phyloP scores from a whole-genome alignment of 2,797 vertebrate species.

The Pangasius mekongensis region DNA sequence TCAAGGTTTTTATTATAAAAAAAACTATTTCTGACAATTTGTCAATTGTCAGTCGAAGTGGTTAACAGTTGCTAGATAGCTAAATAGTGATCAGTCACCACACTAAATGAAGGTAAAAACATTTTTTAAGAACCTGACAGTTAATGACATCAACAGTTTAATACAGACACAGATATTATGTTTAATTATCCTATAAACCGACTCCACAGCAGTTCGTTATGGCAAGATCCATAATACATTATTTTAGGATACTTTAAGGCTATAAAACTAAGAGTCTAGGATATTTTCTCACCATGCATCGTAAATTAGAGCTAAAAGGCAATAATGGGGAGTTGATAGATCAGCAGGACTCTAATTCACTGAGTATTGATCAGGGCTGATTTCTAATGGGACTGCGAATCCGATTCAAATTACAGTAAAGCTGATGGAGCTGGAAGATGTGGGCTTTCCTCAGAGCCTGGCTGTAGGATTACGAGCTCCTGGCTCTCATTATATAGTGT shows the following conservation, averaged over 20 bases:
- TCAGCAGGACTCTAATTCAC: slow-evolving; percentile 96
- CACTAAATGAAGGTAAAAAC: neutral
- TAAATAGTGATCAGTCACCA: neutral
- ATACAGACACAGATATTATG: slow-evolving; percentile 22
- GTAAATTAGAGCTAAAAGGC: slow-evolving; percentile 86
- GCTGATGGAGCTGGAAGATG: slow-evolving; percentile 84
- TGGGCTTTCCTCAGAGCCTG: slow-evolving; percentile 64
- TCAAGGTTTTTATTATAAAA: neutral
- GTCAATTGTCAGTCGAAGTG: neutral
- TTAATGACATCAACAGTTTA: slow-evolving; percentile 1
- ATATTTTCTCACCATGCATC: slow-evolving; percentile 91
- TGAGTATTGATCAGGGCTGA: slow-evolving; percentile 88
- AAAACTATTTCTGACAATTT: neutral
- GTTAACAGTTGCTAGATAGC: neutral
- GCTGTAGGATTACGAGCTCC: slow-evolving; percentile 60
- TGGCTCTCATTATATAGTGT: slow-evolving; percentile 49
- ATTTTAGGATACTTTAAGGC: slow-evolving; percentile 74
- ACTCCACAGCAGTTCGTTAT: slow-evolving; percentile 12
- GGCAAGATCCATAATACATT: neutral
- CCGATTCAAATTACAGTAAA: slow-evolving; percentile 89
- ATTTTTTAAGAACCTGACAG: neutral
- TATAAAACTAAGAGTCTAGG: slow-evolving; percentile 81
- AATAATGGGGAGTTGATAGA: slow-evolving; percentile 98
- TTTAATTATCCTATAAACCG: slow-evolving; percentile 16
- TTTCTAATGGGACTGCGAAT: slow-evolving; percentile 90